Evolutionary conservation across 2,113 vertebrate genomes (phyloP), one percentile per base, ranked within the genome.

Genomic region (Microtus richardsoni): DNA sequence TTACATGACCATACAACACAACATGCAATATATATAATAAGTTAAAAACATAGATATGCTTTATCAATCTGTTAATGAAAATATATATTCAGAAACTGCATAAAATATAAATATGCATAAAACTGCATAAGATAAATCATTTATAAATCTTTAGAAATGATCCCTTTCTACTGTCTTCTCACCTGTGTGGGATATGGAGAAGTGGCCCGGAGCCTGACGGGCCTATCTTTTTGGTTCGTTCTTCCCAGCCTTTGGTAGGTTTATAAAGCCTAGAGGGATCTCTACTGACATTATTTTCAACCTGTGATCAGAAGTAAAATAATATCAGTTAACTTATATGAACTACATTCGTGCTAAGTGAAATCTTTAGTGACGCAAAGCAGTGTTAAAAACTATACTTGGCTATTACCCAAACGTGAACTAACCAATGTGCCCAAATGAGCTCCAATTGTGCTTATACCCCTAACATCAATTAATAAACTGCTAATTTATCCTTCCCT

Each of bases 221-320:
- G 41, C 98, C 98, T 0, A 77, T 83, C 12, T 98, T 97, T 97
- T 98, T 98, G 21, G 89, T 96, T 13, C 95, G 90, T 95, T 99
- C 98, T 97, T 99, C 97, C 99, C 99, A 99, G 92, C 98, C 99
- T 95, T 98, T 98, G 13, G 99, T 99, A 92, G 98, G 96, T 91
- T 97, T 99, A 19, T 97, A 98, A 58, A 99, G 71, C 82, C 98
- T 98, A 91, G 98, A 97, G 2, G 95, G 97, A 92, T 99, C 99
- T 97, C 98, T 98, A 87, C 66, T 95, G 39, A 99, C 87, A 0
- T 98, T 98, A 95, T 96, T 95, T 95, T 99, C 98, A 62, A 99
- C 99, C 99, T 99, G 95, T 73, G 87, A 95, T 11, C 13, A 89
- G 58, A 62, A 64, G 39, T 82, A 68, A 92, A 95, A 92, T 86